Percentiles rank a stretch among this genome's conserved stretches.
Evolutionary conservation across 2,888 invertebrate genomes (phyloP).

Genomic region (Halictus ligatus): DNA sequence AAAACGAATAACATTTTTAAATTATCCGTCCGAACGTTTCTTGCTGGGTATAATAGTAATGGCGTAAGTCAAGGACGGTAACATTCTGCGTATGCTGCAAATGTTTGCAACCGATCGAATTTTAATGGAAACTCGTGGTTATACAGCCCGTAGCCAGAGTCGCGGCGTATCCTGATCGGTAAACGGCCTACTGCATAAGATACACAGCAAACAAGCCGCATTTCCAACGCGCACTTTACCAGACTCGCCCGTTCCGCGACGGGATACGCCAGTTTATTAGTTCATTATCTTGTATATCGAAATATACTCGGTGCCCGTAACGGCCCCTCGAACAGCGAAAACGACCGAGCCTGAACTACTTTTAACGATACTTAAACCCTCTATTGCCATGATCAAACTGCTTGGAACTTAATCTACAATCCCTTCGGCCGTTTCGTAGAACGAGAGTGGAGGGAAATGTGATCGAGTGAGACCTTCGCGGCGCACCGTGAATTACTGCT

Average conservation of each 20-base stretch:
- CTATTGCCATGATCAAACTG: no score
- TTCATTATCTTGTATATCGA: constrained; percentile 63
- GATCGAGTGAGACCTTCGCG: no score
- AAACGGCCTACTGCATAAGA: constrained; percentile 46
- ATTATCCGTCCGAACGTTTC: no score
- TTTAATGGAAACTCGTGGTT: neutral
- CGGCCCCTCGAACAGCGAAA: constrained; percentile 4
- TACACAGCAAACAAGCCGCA: constrained; percentile 53
- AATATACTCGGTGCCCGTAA: constrained; percentile 14
- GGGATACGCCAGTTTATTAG: constrained; percentile 52
- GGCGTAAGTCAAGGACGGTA: no score
- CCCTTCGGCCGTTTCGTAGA: no score
- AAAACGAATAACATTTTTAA: no score
- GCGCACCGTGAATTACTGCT: no score
- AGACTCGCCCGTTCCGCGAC: constrained; percentile 12
- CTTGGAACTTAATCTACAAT: no score
- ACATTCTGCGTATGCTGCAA: no score
- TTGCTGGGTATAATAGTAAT: no score
- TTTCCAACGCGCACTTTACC: constrained; percentile 53
- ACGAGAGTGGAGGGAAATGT: no score
- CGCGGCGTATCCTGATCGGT: constrained; percentile 12
- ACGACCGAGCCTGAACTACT: constrained; percentile 21
- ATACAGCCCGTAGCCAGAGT: neutral
- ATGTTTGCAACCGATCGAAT: neutral
- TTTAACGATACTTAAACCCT: constrained; percentile 36